phyloP scores from a whole-genome alignment of 2,113 vertebrate genomes.

The Seriola quinqueradiata region DNA sequence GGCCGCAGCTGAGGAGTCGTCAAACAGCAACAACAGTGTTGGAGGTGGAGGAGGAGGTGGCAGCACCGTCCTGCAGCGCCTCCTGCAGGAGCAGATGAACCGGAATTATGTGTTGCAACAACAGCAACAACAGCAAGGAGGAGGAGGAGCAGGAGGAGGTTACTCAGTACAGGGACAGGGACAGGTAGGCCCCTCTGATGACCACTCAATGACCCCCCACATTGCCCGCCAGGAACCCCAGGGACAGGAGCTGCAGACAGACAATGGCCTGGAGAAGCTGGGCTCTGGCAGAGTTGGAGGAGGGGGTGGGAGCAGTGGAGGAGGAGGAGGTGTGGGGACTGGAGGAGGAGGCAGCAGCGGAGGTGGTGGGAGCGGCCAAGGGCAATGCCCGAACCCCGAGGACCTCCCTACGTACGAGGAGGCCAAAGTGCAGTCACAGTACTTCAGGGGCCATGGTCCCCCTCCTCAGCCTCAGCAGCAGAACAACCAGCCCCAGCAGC shows the following conservation, averaged over 20 bases:
- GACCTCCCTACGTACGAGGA: constrained; percentile 98
- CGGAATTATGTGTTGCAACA: constrained; percentile 90
- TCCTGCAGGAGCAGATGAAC: constrained; percentile 98
- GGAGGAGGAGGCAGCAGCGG: constrained; percentile 77
- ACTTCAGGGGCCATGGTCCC: constrained; percentile 91
- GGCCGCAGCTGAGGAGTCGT: constrained; percentile 91
- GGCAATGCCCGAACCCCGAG: constrained; percentile 88
- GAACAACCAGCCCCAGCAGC: constrained; percentile 71
- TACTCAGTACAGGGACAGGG: constrained; percentile 76
- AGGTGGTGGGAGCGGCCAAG: constrained; percentile 81
- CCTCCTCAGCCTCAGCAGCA: constrained; percentile 74
- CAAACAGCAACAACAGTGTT: constrained; percentile 85
- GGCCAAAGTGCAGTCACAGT: constrained; percentile 98
- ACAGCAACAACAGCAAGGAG: constrained; percentile 80
- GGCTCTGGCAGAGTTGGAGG: constrained; percentile 82
- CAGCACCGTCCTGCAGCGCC: constrained; percentile 93
- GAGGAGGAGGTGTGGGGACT: constrained; percentile 78
- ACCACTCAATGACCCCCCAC: constrained; percentile 91
- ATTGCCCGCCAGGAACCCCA: constrained; percentile 97
- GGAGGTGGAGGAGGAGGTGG: constrained; percentile 87
- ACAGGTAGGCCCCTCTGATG: constrained; percentile 85
- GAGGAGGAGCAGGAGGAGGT: constrained; percentile 63
- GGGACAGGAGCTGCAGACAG: constrained; percentile 97
- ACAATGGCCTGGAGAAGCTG: constrained; percentile 95
- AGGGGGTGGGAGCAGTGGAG: constrained; percentile 83